Percentiles rank a stretch among this genome's conserved stretches.
These are phyloP conservation scores for Lepetodrilus schrolli DNA, from an alignment of 2,888 invertebrate genomes.

Conservation along the genomic window DNA sequence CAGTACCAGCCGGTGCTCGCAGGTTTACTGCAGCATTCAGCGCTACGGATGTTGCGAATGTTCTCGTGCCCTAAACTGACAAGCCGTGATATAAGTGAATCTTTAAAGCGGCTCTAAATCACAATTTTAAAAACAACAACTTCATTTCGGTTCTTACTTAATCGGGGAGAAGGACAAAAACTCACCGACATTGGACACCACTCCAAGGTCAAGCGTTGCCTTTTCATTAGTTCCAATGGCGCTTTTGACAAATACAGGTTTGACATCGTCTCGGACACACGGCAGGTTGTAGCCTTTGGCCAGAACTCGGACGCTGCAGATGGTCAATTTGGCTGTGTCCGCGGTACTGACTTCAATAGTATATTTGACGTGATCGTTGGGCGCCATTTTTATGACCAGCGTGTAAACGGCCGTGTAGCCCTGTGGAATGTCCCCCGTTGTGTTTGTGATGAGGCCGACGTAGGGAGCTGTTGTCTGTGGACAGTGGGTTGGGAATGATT, in stretches of 20 bases:
- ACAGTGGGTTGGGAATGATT: too few species aligned
- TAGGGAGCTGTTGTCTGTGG: slow-evolving; percentile 38
- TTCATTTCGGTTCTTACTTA: too few species aligned
- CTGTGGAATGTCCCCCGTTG: slow-evolving; percentile 37
- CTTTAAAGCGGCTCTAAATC: too few species aligned
- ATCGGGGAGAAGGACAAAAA: background rate
- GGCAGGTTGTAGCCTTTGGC: slow-evolving; percentile 51
- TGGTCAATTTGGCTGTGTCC: slow-evolving; percentile 38
- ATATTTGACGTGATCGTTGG: slow-evolving; percentile 38
- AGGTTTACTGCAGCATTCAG: too few species aligned
- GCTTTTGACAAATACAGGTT: background rate
- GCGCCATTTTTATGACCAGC: slow-evolving; percentile 46
- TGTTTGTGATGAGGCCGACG: slow-evolving; percentile 37
- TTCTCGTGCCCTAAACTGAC: too few species aligned
- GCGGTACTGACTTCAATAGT: slow-evolving; percentile 31
- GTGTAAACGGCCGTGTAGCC: slow-evolving; percentile 46
- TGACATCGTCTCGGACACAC: slow-evolving; percentile 37
- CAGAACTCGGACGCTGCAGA: slow-evolving; percentile 49
- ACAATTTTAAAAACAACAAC: too few species aligned
- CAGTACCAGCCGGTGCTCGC: too few species aligned
- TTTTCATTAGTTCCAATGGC: slow-evolving; percentile 34
- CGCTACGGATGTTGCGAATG: too few species aligned
- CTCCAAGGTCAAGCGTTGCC: slow-evolving; percentile 39
- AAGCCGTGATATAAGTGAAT: too few species aligned
- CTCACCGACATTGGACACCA: slow-evolving; percentile 51